phyloP scores from a whole-genome alignment of 2,888 invertebrate species.

The Biston stratarius region DNA sequence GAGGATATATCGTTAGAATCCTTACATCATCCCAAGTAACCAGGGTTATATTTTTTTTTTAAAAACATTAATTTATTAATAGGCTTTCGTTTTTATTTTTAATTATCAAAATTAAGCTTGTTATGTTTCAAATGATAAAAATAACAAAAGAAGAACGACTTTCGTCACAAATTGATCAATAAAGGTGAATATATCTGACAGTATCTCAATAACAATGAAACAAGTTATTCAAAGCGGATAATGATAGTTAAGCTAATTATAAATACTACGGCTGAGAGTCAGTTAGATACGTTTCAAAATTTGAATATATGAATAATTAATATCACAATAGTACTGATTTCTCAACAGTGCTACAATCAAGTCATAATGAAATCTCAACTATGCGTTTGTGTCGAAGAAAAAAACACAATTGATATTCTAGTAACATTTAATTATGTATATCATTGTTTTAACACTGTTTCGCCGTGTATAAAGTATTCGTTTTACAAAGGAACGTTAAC shows the following conservation, averaged over 20 bases:
- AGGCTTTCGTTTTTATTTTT: too few relatives aligned
- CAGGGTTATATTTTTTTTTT: too few relatives aligned
- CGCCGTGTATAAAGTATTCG: conserved; percentile 56
- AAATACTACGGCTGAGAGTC: conserved; percentile 62
- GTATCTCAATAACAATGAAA: conserved; percentile 67
- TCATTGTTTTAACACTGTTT: conserved; percentile 68
- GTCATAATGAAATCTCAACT: conserved; percentile 67
- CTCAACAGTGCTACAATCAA: conserved; percentile 63
- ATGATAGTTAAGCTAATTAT: conserved; percentile 71
- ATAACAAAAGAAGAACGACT: conserved; percentile 32
- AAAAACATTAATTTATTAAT: too few relatives aligned
- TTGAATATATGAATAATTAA: conserved; percentile 73
- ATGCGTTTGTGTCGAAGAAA: conserved; percentile 62
- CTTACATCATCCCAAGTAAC: too few relatives aligned
- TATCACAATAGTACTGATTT: conserved; percentile 51
- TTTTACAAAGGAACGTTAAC: conserved; percentile 61
- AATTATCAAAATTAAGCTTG: too few relatives aligned
- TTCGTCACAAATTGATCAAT: conserved; percentile 60
- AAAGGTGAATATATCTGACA: conserved; percentile 59
- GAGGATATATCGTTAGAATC: too few relatives aligned
- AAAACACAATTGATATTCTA: conserved; percentile 63
- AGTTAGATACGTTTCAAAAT: conserved; percentile 65
- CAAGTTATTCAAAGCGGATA: conserved; percentile 63
- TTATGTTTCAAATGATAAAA: background rate
- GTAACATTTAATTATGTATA: conserved; percentile 58